Conservation (phyloP, 37 sponge, comb jelly and placozoan species). For the Tethya wilhelma region DNA sequence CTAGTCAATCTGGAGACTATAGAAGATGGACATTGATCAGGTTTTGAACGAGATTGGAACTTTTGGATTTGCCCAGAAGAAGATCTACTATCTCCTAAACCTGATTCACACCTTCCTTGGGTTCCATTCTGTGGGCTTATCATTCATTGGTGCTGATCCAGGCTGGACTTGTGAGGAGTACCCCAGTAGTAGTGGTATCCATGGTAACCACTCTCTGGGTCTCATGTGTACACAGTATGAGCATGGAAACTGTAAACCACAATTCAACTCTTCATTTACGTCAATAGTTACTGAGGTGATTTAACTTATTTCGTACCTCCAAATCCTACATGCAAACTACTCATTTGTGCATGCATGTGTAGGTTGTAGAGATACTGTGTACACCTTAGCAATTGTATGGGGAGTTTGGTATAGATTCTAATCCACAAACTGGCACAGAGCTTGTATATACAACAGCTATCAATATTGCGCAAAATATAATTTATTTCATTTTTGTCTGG, state of each 20-base stretch:
- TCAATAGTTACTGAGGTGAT: constrained; percentile 59
- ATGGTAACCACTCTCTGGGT: background rate
- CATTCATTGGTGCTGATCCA: constrained; percentile 39
- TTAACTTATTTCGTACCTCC: no score
- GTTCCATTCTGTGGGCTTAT: constrained; percentile 8
- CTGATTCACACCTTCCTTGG: background rate
- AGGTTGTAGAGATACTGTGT: no score
- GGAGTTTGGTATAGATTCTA: no score
- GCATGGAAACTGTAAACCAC: constrained; percentile 13
- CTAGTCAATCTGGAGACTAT: no score
- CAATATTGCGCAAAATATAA: no score
- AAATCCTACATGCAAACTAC: no score
- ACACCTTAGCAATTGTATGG: no score
- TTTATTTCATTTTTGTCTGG: no score
- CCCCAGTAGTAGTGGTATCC: background rate
- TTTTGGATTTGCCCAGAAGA: constrained; percentile 53
- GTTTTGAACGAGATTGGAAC: constrained; percentile 44
- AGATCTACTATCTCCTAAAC: constrained; percentile 5
- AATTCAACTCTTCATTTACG: constrained; percentile 15
- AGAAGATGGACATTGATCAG: constrained; percentile 62
- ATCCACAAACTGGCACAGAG: no score
- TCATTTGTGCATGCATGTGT: no score
- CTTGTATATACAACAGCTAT: no score
- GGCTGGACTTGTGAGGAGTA: constrained; percentile 62
- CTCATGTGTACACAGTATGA: constrained; percentile 43